These are phyloP conservation scores for Poicephalus meyeri DNA, from an alignment of 2,113 vertebrate genomes.

Conservation along the genomic window DNA sequence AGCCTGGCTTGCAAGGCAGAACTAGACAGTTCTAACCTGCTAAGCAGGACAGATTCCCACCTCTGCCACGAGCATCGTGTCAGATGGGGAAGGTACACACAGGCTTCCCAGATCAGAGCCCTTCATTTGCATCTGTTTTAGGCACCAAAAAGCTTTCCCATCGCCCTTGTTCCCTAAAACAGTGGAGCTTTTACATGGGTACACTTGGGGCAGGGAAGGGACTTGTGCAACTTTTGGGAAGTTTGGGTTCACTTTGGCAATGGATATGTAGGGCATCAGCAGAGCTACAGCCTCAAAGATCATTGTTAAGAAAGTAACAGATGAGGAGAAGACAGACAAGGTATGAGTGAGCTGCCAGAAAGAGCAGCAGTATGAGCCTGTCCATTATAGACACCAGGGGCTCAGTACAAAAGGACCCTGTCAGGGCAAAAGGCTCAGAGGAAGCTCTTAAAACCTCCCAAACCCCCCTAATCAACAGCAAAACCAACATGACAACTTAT, in stretches of 20 bases:
- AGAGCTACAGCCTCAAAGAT: background rate
- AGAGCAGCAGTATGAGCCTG: background rate
- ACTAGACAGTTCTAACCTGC: too few species aligned
- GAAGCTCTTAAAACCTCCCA: background rate
- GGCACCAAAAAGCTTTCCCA: background rate
- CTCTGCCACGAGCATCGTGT: rapidly evolving
- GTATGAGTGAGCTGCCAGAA: background rate
- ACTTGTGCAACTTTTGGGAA: rapidly evolving
- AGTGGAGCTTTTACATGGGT: rapidly evolving
- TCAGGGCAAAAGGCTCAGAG: background rate
- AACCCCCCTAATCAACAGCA: background rate
- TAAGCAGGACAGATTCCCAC: too few species aligned
- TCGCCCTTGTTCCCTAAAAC: rapidly evolving
- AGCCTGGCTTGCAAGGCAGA: background rate
- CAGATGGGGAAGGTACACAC: background rate
- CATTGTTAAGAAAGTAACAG: background rate
- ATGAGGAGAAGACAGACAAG: background rate
- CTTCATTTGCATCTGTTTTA: rapidly evolving
- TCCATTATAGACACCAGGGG: background rate
- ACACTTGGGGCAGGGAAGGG: background rate
- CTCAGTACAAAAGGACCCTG: background rate
- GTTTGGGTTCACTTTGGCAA: background rate
- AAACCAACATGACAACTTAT: background rate
- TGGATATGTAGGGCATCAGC: background rate
- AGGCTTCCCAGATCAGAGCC: background rate